Base-by-base conservation (phyloP, 2,888 invertebrate genomes). In the Lutraria lutraria region DNA sequence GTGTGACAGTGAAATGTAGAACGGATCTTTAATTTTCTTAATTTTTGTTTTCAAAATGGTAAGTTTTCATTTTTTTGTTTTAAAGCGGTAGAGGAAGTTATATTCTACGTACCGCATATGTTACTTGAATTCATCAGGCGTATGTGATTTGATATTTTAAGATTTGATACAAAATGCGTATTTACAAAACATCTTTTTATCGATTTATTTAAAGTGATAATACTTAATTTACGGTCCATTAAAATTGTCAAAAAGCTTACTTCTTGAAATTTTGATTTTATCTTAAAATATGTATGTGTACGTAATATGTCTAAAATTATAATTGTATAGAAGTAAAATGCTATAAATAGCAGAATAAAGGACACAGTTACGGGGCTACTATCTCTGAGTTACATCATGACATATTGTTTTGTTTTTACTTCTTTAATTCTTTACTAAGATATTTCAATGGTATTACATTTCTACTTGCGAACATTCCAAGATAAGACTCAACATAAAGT, bases 1-100 rank as follows among this genome's bases (percentile, higher is more conserved):
- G 29, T 34, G 76, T 76, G 76, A 31, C 76, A 34, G 29, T 76
- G 34, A 31, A 76, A 76, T 76, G 76, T 76, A 76, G 76, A 34
- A 31, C 16, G 34, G 31, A 31, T 31, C 31, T 4, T 43, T 4
- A 8, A 43, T 43, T 43, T 43, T 43, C 43, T 43, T 43, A 2
- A n/a, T n/a, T 43, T 8, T 43, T 31, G 4, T 76, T 34, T 31
- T 31, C 76, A 76, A 31, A 76, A 76, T 76, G 76, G 76, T 76
- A 76, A 76, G 76, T 31, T 76, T 76, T 34, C 31, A 16, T 10
- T 13, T 34, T 25, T 76, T 34, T 76, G 0, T 31, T 6, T 72
- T 16, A 76, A 76, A 76, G 6, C 0, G 31, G 13, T 76, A 25
- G 34, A 76, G 13, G 31, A 34, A 76, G 8, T 43, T 43, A 43